Base-by-base conservation (phyloP, 1,140 invertebrate genomes). In the Babylonia areolata region DNA sequence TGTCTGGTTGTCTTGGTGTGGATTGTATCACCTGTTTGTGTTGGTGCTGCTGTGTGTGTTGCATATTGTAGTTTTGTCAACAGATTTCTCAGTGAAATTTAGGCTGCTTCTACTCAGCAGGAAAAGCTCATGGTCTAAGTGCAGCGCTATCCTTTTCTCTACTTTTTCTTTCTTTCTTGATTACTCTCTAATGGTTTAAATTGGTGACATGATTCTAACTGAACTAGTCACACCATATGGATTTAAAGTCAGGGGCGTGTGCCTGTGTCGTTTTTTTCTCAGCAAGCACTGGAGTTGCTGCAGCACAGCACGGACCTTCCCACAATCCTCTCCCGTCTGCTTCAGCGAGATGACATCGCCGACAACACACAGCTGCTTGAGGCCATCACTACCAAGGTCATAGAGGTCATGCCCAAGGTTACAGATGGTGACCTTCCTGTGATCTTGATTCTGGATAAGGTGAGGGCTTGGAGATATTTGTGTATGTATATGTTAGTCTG, bases 361-460 rank as follows among this genome's bases (percentile, higher is more conserved):
- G 31, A 6, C 31, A 77, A 77, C 37, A 6, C 37, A 17, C 33
- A 11, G 33, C 37, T 77, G 33, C 12, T 77, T 2, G 37, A 23
- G 2, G 75, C 35, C 75, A 28, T 77, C 75, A 40, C 75, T 23
- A 40, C 75, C 28, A 6, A 77, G 20, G 75, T 77, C 33, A 1
- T 77, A 1, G 28, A 40, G 75, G 75, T 40, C 75, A 77, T 77
- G 75, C 75, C 75, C 75, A 40, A 77, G 75, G 35, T 77, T 37
- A 77, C 33, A 17, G 17, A 39, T 5, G 3, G 28, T 58, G 46
- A 80, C 78, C 78, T 54, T 31, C 84, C 84, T 37, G 73, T 85
- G 1, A 33, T 85, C 20, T 28, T 85, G n/a, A 85, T 85, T 37
- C 46, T 79, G 42, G 84, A 85, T 35, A 78, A 77, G 71, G 84